These are phyloP conservation scores for Etheostoma perlongum DNA, from an alignment of 2,797 vertebrate genomes.

Conservation along the genomic window DNA sequence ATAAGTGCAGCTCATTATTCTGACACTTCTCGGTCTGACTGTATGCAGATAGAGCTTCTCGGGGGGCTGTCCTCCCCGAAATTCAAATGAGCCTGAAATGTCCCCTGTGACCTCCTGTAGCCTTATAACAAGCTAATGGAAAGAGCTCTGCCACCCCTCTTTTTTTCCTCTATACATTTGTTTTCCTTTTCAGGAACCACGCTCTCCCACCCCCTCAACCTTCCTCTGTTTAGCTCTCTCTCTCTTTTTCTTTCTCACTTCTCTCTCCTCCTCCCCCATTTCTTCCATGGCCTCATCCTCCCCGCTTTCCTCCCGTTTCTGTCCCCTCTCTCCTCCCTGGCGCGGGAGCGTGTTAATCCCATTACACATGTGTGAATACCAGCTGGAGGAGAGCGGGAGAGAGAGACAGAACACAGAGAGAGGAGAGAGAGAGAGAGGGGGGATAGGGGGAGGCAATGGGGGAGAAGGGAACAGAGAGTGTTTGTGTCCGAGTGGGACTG, in stretches of 20 bases:
- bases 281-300: conserved; percentile 60
- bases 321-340: conserved; percentile 52
- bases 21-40: not conserved
- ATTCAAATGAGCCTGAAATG: conserved; percentile 53
- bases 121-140: conserved; percentile 61
- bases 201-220: conserved; percentile 31
- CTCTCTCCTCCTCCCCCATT: conserved; percentile 41
- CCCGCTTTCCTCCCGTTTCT: conserved; percentile 57
- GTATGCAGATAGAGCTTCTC: conserved; percentile 32
- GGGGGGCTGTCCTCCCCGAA: conserved; percentile 17
- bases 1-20: not conserved
- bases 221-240: conserved; percentile 26
- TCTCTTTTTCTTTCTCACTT: conserved; percentile 22
- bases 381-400: conserved; percentile 69
- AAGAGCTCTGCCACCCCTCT: conserved; percentile 48
- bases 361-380: conserved; percentile 85
- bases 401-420: conserved; percentile 31
- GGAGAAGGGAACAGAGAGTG: conserved; percentile 61
- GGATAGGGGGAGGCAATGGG: conserved; percentile 14
- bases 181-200: conserved; percentile 61
- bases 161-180: conserved; percentile 68
- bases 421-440: conserved; percentile 23
- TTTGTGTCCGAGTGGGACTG: conserved; percentile 63
- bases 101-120: conserved; percentile 56
- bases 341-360: conserved; percentile 79